Evolutionary conservation across 2,888 invertebrate species (phyloP), one percentile per base, ranked within the genome.

Genomic region (Zaprionus obscuricornis): DNA sequence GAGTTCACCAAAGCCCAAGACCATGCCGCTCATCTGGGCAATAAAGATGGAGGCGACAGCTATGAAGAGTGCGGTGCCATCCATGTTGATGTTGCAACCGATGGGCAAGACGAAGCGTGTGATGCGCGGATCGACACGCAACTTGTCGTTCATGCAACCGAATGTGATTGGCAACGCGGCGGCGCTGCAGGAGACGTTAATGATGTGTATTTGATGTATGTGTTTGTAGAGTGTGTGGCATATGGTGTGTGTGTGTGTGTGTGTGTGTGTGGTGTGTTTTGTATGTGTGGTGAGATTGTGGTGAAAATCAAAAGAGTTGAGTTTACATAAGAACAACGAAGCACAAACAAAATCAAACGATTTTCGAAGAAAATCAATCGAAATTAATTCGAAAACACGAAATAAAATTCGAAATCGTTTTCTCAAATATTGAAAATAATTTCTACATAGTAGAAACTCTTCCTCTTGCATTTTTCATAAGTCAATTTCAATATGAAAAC

Each of bases 61-160:
- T 24, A 98, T 94, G 90, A 97, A 98, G 37, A 98, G 91, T 0
- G 96, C 96, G 0, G 96, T 96, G 1, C 96, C 96, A 79, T 97
- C 96, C 96, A 97, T 97, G 90, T 97, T 97, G 88, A 97, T 95
- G 87, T 96, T 97, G 88, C 96, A 96, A 3, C 97, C 97, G 72
- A 97, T 96, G 0, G 97, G 97, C 7, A 97, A 91, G 37, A 97
- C 96, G 90, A 97, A 97, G 68, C 96, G 93, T 0, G 96, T 95
- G 75, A 97, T 94, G 63, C 96, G 93, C 26, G 94, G 92, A 90
- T 97, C 96, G 65, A 97, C 92, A 65, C 94, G 93, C 60, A 96
- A 92, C 52, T 95, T 95, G 66, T 96, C 95, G 89, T 96, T 96
- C 94, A 97, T 94, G 81, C 95, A 94, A 58, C 94, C 93, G 91